Conservation (phyloP, 2,888 invertebrate genomes). For the Ypsolopha sequella region DNA sequence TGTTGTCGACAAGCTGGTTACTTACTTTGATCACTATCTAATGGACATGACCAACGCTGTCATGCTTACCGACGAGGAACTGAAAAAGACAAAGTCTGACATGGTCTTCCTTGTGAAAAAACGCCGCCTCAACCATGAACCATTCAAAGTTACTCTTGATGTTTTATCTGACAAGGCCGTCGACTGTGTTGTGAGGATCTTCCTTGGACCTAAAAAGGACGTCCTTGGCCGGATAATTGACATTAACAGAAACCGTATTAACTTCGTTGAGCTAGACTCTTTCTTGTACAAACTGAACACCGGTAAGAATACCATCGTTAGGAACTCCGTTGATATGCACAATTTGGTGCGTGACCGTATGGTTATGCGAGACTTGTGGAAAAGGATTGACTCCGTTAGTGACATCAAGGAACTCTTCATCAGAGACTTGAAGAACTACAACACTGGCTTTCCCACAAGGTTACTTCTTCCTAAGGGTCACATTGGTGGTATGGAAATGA, state of each 20-base stretch:
- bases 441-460: conserved; percentile 79
- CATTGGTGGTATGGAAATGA: conserved; percentile 74
- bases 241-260: conserved; percentile 69
- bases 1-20: conserved; percentile 74
- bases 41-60: conserved; percentile 75
- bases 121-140: conserved; percentile 74
- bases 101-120: conserved; percentile 69
- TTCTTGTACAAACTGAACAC: conserved; percentile 72
- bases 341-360: conserved; percentile 76
- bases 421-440: conserved; percentile 51
- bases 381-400: conserved; percentile 70
- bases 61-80: conserved; percentile 51
- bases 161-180: conserved; percentile 68
- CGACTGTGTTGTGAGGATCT: conserved; percentile 74
- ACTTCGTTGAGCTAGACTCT: conserved; percentile 75
- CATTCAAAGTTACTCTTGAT: conserved; percentile 69
- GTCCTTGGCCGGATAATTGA: conserved; percentile 65
- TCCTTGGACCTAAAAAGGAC: conserved; percentile 79
- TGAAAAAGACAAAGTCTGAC: conserved; percentile 56
- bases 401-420: conserved; percentile 37
- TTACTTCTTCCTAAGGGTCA: conserved; percentile 79
- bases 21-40: conserved; percentile 78
- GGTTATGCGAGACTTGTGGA: conserved; percentile 73
- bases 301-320: conserved; percentile 76
- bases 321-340: conserved; percentile 74